Evolutionary conservation across 2,888 invertebrate species (phyloP), one percentile per base, ranked within the genome.

Genomic region (Microctonus hyperodae): DNA sequence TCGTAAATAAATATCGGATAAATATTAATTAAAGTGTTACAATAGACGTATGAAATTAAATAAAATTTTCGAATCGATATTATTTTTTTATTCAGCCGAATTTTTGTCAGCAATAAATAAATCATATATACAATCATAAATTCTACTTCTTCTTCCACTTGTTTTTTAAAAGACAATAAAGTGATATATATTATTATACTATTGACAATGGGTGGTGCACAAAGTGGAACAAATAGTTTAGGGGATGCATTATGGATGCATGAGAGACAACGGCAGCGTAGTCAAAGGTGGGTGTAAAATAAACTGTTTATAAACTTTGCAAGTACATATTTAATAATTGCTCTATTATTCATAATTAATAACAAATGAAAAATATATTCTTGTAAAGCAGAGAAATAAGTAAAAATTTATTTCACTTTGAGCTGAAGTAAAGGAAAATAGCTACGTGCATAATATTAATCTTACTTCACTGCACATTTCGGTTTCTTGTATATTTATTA

Each of bases 231-330:
- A 59, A 83, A 83, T 68, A 80, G 73, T 73, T 75, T 83, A 60
- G 83, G 83, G 25, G 83, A 83, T 68, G 80, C 83, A 57, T 76
- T 83, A 71, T 83, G 83, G 83, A 77, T 79, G 67, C 83, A 83
- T 48, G 83, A 83, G 70, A 74, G 82, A 63, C 82, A 83, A 65
- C 80, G 78, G 65, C 83, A 83, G 68, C 79, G 77, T 74, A 75
- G 73, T 60, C 74, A 78, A 56, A 77, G 82, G 83, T 83, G 65
- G 82, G 78, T 71, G 16, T n/a, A 20, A 33, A 63, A n/a, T n/a
- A n/a, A n/a, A n/a, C 23, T 35, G 50, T 50, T 57, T 65, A 65
- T 37, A 37, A 56, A 60, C 44, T 7, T 62, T 31, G n/a, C n/a
- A n/a, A n/a, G n/a, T n/a, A n/a, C n/a, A n/a, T n/a, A n/a, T n/a